Conservation (phyloP, 2,888 invertebrate genomes). For the Tinea trinotella region DNA sequence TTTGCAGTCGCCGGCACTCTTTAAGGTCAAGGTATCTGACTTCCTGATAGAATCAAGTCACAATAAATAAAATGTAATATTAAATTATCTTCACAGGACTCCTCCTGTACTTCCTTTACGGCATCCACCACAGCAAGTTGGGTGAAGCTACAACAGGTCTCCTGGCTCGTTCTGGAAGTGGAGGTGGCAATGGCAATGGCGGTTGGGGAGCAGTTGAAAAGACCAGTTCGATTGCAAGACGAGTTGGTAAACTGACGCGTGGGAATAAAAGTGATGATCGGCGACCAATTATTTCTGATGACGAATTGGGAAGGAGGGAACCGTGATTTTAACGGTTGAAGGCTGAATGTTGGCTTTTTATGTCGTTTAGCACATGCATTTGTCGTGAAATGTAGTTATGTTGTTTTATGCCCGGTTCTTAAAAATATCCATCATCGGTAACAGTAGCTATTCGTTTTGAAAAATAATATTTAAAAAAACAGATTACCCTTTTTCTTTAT, state of each 20-base stretch:
- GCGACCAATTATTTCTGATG: constrained; percentile 60
- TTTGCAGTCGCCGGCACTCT: too few relatives aligned
- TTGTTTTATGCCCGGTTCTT: too few relatives aligned
- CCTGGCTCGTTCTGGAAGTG: constrained; percentile 50
- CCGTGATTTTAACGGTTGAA: constrained; percentile 42
- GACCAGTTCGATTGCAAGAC: constrained; percentile 50
- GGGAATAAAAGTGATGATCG: constrained; percentile 56
- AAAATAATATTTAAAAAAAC: too few relatives aligned
- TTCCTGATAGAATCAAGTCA: too few relatives aligned
- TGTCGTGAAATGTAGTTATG: not conserved
- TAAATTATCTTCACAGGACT: constrained; percentile 71
- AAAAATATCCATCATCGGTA: too few relatives aligned
- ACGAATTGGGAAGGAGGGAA: constrained; percentile 54
- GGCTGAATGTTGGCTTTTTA: not conserved
- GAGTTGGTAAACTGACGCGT: constrained; percentile 50
- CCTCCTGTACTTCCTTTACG: constrained; percentile 86
- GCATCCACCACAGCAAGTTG: constrained; percentile 88
- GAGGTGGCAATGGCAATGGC: constrained; percentile 41
- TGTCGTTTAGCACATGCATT: not conserved
- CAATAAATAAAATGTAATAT: not conserved
- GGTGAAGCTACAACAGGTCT: constrained; percentile 72
- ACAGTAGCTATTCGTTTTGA: too few relatives aligned
- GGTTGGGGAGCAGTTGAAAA: constrained; percentile 67
- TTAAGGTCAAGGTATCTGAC: too few relatives aligned
- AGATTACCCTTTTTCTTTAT: too few relatives aligned